A percentile compares a stretch with the other conserved stretches of the same genome.
phyloP scores from a whole-genome alignment of 2,888 invertebrate genomes.

The Escarpia spicata region DNA sequence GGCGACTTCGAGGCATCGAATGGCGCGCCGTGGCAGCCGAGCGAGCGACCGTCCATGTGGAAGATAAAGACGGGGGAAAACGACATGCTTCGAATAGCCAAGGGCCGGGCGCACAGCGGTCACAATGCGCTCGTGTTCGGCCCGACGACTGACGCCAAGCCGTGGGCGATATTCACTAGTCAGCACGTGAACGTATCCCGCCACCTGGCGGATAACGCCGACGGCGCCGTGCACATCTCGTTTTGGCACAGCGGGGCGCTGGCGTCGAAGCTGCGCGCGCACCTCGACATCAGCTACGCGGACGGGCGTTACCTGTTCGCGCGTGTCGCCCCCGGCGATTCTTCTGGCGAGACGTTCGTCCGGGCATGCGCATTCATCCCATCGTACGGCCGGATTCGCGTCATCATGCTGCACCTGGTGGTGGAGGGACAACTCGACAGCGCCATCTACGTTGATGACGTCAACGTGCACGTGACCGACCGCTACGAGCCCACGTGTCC shows the following conservation, averaged over 20 bases:
- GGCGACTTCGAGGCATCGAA: not conserved
- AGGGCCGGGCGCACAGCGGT: not conserved
- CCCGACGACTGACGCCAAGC: not conserved
- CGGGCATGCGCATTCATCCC: slow-evolving; percentile 27
- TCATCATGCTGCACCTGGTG: slow-evolving; percentile 28
- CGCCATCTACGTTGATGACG: slow-evolving; percentile 31
- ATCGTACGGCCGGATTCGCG: slow-evolving; percentile 29
- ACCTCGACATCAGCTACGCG: slow-evolving; percentile 20
- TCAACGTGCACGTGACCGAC: slow-evolving; percentile 13
- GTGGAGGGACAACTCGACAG: not conserved
- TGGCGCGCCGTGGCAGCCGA: not conserved
- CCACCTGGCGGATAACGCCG: slow-evolving; percentile 23
- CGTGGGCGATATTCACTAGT: not conserved
- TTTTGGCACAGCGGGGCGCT: slow-evolving; percentile 22
- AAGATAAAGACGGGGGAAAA: not conserved
- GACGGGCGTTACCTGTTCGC: slow-evolving; percentile 27
- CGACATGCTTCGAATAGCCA: not conserved
- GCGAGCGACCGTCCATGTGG: slow-evolving; percentile 10
- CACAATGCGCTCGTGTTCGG: not conserved
- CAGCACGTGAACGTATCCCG: slow-evolving; percentile 30
- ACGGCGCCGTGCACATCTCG: slow-evolving; percentile 8
- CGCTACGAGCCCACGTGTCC: not conserved
- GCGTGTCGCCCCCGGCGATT: not conserved
- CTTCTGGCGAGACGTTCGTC: not conserved
- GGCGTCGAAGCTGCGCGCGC: not conserved